Evolutionary conservation across 1,140 invertebrate genomes (phyloP), one percentile per base, ranked within the genome.

Genomic region (Theocolax elegans): DNA sequence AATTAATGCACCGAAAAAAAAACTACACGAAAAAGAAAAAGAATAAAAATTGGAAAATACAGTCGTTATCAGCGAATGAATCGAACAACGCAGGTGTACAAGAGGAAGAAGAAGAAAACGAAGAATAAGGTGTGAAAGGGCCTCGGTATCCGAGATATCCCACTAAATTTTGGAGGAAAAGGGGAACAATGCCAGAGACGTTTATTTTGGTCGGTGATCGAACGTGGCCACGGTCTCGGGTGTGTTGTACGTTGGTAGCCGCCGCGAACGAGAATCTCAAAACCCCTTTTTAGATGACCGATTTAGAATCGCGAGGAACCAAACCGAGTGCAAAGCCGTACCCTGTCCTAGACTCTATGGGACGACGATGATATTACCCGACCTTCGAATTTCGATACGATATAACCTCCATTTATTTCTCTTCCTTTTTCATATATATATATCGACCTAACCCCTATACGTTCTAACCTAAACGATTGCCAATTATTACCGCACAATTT

Each of bases 201-300:
- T 59, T 71, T 82, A 82, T 82, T 81, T 82, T 54, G 53, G 80
- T 79, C 77, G 78, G 69, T 82, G 80, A 82, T 81, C 75, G 77
- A 77, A 77, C 72, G 72, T 62, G 78, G 76, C 79, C 79, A 79
- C 72, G 78, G 80, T 78, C 79, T 8, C 19, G 44, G 13, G 3
- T 15, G 19, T 4, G 3, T 15, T n/a, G 6, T 46, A 46, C n/a
- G 44, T 46, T 4, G 6, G n/a, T 19, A 46, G 15, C 3, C 15
- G 6, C 6, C 4, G 13, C 3, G 44, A 35, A 44, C 31, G 27
- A 46, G 53, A 19, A 76, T 79, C 73, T 67, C 71, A 58, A 76
- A 70, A 76, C 70, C 71, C 72, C 67, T 67, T 76, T 74, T 71
- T 67, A 71, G 72, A 51, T 67, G 70, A 78, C 76, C 72, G 78